Percentiles rank a stretch among this genome's conserved stretches.
Evolutionary conservation across 2,888 invertebrate species (phyloP).

Genomic region (Drosophila macrospina): DNA sequence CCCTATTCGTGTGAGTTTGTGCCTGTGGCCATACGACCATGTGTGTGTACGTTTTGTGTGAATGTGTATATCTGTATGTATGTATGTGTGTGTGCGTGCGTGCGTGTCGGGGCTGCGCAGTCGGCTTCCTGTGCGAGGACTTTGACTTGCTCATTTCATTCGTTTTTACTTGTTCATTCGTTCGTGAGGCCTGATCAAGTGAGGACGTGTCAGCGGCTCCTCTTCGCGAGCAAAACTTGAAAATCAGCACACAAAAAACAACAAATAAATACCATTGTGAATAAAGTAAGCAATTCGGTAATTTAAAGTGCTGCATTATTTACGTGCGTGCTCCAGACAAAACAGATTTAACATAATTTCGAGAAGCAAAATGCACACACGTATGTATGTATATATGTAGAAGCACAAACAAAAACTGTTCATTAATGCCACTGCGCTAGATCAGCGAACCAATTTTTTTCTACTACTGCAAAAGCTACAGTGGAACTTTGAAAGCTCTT

Average conservation of each 20-base stretch:
- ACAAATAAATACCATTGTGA: conserved; percentile 41
- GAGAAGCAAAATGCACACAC: conserved; percentile 19
- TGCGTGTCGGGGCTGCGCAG: conserved; percentile 71
- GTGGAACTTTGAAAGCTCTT: conserved; percentile 55
- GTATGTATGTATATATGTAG: conserved; percentile 10
- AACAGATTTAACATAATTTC: conserved; percentile 17
- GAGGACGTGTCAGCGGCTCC: conserved; percentile 67
- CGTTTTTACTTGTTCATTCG: conserved; percentile 62
- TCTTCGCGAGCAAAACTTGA: conserved; percentile 25
- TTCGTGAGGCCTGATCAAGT: conserved; percentile 60
- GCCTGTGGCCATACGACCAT: not conserved
- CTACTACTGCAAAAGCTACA: conserved; percentile 53
- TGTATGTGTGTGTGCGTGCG: conserved; percentile 53
- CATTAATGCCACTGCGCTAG: conserved; percentile 62
- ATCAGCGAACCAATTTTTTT: conserved; percentile 54
- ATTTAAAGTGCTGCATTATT: conserved; percentile 6
- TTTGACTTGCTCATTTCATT: conserved; percentile 65
- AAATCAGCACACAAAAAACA: conserved; percentile 27
- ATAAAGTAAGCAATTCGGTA: conserved; percentile 49
- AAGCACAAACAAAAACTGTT: conserved; percentile 58
- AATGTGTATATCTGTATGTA: conserved; percentile 32
- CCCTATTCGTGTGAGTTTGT: conserved; percentile 48
- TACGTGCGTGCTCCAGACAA: conserved; percentile 33
- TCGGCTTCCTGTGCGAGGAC: conserved; percentile 78
- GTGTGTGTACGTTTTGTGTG: conserved; percentile 2